phyloP scores from a whole-genome alignment of 1,140 invertebrate species.

The Lordiphosa collinella region DNA sequence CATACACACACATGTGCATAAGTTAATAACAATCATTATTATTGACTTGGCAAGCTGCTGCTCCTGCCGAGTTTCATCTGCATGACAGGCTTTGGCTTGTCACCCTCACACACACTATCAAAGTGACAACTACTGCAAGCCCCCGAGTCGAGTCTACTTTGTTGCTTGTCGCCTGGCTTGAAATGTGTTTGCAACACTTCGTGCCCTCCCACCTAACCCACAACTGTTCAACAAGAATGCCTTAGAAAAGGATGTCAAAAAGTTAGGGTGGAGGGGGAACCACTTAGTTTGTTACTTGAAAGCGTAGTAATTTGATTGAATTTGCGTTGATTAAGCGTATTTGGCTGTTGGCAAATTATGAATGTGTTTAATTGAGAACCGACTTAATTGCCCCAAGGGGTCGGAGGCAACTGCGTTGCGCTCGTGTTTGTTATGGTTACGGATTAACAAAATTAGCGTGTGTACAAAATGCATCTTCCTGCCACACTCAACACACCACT shows the following conservation, averaged over 20 bases:
- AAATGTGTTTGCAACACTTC: conserved; percentile 46
- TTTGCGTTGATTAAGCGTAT: conserved; percentile 74
- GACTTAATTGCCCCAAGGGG: conserved; percentile 59
- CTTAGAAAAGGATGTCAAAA: not conserved
- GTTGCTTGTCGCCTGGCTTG: conserved; percentile 37
- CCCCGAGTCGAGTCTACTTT: conserved; percentile 27
- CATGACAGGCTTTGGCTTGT: conserved; percentile 40
- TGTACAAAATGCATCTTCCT: conserved; percentile 35
- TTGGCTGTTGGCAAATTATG: conserved; percentile 70
- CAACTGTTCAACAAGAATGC: conserved; percentile 39
- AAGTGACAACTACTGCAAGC: conserved; percentile 56
- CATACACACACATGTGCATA: conserved; percentile 26
- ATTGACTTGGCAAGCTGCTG: conserved; percentile 49
- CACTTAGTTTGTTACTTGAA: conserved; percentile 52
- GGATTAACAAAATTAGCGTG: conserved; percentile 64
- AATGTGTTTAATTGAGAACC: conserved; percentile 69
- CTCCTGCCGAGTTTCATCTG: conserved; percentile 44
- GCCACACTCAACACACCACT: not conserved
- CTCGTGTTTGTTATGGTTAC: conserved; percentile 60
- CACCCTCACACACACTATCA: conserved; percentile 25
- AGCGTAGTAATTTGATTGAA: conserved; percentile 70
- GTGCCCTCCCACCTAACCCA: not conserved
- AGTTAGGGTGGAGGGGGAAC: not conserved
- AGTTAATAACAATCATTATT: conserved; percentile 72
- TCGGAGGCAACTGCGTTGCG: not conserved